Percentiles rank a stretch among this genome's conserved stretches.
phyloP scores from a whole-genome alignment of 2,888 invertebrate species.

The Drosophila mimica region DNA sequence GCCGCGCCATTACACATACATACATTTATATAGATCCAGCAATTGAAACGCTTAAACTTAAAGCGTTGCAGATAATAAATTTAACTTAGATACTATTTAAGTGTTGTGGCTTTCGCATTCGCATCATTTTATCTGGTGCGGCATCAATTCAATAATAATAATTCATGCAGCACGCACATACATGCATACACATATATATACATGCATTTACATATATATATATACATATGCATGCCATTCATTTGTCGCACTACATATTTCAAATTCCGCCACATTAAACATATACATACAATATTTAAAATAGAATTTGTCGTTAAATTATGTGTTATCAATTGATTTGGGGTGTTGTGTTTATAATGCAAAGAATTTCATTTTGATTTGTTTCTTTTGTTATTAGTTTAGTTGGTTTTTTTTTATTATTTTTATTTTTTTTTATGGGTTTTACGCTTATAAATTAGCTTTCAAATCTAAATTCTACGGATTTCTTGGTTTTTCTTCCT shows the following conservation, averaged over 20 bases:
- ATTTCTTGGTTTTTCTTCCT: slow-evolving; percentile 46
- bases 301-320: slow-evolving; percentile 70
- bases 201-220: slow-evolving; percentile 7
- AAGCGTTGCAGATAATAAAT: slow-evolving; percentile 73
- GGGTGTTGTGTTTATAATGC: slow-evolving; percentile 53
- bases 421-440: slow-evolving; percentile 36
- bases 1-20: slow-evolving; percentile 51
- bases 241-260: slow-evolving; percentile 14
- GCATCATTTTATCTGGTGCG: slow-evolving; percentile 30
- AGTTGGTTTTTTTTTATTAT: slow-evolving; percentile 30
- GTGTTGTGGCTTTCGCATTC: slow-evolving; percentile 55
- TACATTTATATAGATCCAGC: slow-evolving; percentile 67
- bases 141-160: slow-evolving; percentile 58
- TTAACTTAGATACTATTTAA: slow-evolving; percentile 77
- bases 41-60: slow-evolving; percentile 72
- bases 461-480: slow-evolving; percentile 71
- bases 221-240: background rate
- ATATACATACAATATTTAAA: slow-evolving; percentile 80
- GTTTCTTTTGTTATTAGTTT: slow-evolving; percentile 43
- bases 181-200: slow-evolving; percentile 11
- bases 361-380: slow-evolving; percentile 70
- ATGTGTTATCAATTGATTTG: slow-evolving; percentile 75
- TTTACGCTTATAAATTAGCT: slow-evolving; percentile 65
- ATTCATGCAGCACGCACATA: slow-evolving; percentile 54
- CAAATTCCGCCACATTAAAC: slow-evolving; percentile 80